Percentiles rank a stretch among this genome's conserved stretches.
Conservation (phyloP, 1,140 invertebrate species). For the Meloidogyne exigua region DNA sequence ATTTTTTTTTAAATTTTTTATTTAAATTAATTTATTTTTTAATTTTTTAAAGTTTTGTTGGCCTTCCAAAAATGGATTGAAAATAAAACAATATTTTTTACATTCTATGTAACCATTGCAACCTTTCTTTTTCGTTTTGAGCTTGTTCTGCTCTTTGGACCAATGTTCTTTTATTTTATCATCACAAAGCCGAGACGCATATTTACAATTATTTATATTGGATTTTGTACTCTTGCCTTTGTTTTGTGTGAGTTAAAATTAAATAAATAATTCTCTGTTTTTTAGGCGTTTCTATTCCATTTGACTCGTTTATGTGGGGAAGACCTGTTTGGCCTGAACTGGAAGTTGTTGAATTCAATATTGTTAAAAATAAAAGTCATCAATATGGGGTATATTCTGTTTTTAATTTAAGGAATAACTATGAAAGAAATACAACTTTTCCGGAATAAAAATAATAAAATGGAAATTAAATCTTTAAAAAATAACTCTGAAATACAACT, state of each 20-base stretch:
- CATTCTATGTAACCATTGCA: slow-evolving; percentile 79
- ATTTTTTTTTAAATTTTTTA: slow-evolving; percentile 64
- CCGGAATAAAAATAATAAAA: too few relatives aligned
- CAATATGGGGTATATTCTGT: slow-evolving; percentile 76
- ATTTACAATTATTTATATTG: slow-evolving; percentile 68
- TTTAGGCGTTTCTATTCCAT: slow-evolving; percentile 73
- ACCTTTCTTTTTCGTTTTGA: slow-evolving; percentile 89
- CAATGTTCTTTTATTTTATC: slow-evolving; percentile 80
- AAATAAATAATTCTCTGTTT: slow-evolving; percentile 20
- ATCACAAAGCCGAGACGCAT: slow-evolving; percentile 67
- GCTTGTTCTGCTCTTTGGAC: slow-evolving; percentile 80
- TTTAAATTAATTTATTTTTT: too few relatives aligned
- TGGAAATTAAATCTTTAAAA: too few relatives aligned
- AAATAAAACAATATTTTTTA: slow-evolving; percentile 75
- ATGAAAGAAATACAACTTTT: too few relatives aligned
- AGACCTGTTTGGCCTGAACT: slow-evolving; percentile 91
- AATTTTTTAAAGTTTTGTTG: slow-evolving; percentile 75
- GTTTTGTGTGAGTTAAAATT: slow-evolving; percentile 68
- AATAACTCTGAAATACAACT: too few relatives aligned
- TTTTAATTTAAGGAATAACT: too few relatives aligned
- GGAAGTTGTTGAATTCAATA: slow-evolving; percentile 91
- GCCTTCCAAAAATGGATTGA: slow-evolving; percentile 82
- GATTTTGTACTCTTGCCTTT: slow-evolving; percentile 66
- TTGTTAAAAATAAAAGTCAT: slow-evolving; percentile 86
- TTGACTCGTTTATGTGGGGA: slow-evolving; percentile 92